Evolutionary conservation across 2,797 vertebrate species (phyloP).

Genomic region (Crenichthys baileyi): DNA sequence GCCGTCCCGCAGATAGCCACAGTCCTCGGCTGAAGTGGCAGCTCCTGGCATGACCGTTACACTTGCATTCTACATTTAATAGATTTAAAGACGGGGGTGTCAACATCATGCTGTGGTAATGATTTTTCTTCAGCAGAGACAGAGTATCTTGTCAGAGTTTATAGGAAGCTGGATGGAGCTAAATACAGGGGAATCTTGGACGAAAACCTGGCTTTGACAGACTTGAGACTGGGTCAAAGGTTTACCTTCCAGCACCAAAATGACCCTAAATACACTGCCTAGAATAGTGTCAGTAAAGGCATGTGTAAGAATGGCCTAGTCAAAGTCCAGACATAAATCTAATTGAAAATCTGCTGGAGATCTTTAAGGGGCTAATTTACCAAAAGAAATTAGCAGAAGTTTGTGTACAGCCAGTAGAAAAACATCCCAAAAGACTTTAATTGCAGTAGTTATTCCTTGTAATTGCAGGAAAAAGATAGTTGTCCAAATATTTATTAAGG

Average conservation of each 20-base stretch:
- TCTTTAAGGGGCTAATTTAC: background rate
- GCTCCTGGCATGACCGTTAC: conserved; percentile 88
- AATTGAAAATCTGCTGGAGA: background rate
- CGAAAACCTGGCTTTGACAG: background rate
- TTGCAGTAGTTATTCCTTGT: background rate
- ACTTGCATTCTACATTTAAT: conserved; percentile 87
- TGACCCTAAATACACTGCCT: background rate
- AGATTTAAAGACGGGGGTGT: background rate
- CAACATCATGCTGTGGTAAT: background rate
- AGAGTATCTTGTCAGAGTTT: too few species aligned
- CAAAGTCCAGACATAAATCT: background rate
- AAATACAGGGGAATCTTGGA: background rate
- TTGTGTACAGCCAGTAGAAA: background rate
- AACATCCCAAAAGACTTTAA: background rate
- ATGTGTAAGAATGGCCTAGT: background rate
- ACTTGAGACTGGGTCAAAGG: background rate
- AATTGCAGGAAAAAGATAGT: background rate
- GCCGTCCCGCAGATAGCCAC: conserved; percentile 87
- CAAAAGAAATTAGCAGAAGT: background rate
- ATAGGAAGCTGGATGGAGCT: background rate
- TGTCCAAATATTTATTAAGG: background rate
- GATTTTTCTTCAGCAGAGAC: background rate
- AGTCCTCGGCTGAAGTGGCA: conserved; percentile 87
- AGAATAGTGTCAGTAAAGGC: background rate
- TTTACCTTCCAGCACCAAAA: background rate